Evolutionary conservation across 2,888 invertebrate species (phyloP), one percentile per base, ranked within the genome.

Genomic region (Labia minor): DNA sequence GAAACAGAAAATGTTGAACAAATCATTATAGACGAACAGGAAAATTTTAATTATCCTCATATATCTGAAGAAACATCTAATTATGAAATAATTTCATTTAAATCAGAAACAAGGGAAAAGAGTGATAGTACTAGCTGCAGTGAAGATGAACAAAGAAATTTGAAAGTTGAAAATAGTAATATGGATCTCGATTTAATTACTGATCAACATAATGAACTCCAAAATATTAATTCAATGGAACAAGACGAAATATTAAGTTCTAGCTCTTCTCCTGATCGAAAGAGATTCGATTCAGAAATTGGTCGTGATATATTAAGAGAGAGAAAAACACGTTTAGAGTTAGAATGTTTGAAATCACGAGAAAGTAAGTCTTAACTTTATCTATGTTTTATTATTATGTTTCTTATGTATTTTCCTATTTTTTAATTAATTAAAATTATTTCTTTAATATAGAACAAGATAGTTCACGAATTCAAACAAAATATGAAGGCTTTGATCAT

Each of bases 211-310:
- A 63, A 16, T 61, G 68, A 62, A 33, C 62, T 16, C 61, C 66
- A 10, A 16, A 49, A 14, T 61, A 62, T n/a, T 21, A 63, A 20
- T 20, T 63, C 21, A 14, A 68, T 21, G 63, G 68, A 68, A 37
- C 66, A 64, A 66, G 66, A 67, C n/a, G 68, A 67, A 37, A 66
- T 66, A 19, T n/a, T 66, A 0, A 67, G 33, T 33, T 33, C 33
- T 8, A 33, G 11, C 11, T 18, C 33, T 61, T 19, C 62, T 4
- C 19, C 21, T 26, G 71, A 67, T 37, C 72, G 77, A n/a, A 73
- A 78, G 1, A 78, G 76, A 68, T 78, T 80, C 69, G 80, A 81
- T 68, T 79, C 80, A 1, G 81, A 81, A 71, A 80, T 80, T 19
- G 80, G 80, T 0, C 72, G 80, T 8, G 79, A 81, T 69, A 78